Conservation (phyloP, 2,113 vertebrate genomes). For the Oryzias curvinotus region DNA sequence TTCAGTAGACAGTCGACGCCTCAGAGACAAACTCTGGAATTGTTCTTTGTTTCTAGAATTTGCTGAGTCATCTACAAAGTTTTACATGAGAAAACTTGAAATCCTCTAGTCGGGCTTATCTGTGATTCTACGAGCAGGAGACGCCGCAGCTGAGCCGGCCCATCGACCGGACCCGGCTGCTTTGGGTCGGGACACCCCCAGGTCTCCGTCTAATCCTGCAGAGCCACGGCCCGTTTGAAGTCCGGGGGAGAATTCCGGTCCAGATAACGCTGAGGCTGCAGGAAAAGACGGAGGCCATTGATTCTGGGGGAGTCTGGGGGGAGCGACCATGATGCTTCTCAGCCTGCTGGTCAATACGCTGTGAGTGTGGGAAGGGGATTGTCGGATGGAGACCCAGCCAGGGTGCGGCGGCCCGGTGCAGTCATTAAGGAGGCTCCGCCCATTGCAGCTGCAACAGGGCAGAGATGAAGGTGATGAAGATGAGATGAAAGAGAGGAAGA, state of each 20-base stretch:
- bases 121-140: too few species aligned
- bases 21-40: too few species aligned
- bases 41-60: too few species aligned
- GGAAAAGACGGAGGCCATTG: constrained; percentile 57
- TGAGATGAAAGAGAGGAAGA: constrained; percentile 13
- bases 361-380: constrained; percentile 10
- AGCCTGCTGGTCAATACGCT: constrained; percentile 52
- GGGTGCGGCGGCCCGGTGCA: constrained; percentile 33
- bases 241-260: constrained; percentile 25
- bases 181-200: too few species aligned
- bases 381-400: constrained; percentile 21
- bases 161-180: too few species aligned
- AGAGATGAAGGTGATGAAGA: constrained; percentile 3
- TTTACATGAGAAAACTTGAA: too few species aligned
- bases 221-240: constrained; percentile 65
- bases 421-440: constrained; percentile 40
- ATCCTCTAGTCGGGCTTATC: too few species aligned
- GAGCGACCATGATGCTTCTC: constrained; percentile 37
- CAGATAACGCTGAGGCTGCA: constrained; percentile 66
- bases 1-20: too few species aligned
- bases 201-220: constrained; percentile 32
- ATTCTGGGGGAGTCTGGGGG: constrained; percentile 32
- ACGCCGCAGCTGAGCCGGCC: too few species aligned
- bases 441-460: neutral
- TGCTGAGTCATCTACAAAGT: too few species aligned